Evolutionary conservation across 2,888 invertebrate genomes (phyloP), one percentile per base, ranked within the genome.

Genomic region (Enchytraeus crypticus): DNA sequence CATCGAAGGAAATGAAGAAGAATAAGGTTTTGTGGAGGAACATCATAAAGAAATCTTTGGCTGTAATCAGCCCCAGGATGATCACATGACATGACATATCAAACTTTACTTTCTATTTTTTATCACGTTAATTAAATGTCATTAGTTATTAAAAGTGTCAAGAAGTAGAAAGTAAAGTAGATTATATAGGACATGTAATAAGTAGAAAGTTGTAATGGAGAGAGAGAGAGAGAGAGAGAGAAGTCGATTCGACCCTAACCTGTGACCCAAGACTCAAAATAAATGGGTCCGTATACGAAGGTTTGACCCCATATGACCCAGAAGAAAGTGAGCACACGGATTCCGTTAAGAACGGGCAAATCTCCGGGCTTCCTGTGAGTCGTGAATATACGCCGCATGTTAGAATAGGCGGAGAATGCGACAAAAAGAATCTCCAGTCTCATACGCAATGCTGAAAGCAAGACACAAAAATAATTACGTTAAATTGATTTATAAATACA

Each of bases 241-340:
- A 18, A 11, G 18, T 38, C 38, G 38, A 18, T 38, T 18, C 21
- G 5, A n/a, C n/a, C 47, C 55, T 29, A 5, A 64, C 65, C 47
- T 29, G 66, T 60, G 3, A 51, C 53, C 58, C 60, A 60, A 30
- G 51, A 49, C 34, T 66, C 66, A 18, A 54, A 58, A 51, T 64
- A 70, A 1, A 72, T 60, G 5, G 71, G 65, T n/a, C 66, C 66
- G 26, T 61, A 65, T 4, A 66, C 34, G 26, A 30, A 65, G 18
- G 59, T 63, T 14, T 64, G 32, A 1, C 66, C 66, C 18, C 32
- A 38, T 23, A 66, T 55, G 21, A 63, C 43, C 46, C 49, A 66
- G 18, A 49, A n/a, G 30, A 56, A 51, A 45, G 58, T 53, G 1
- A 66, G 54, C 21, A 53, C 43, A 30, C 66, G 57, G 11, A 66